Conservation (phyloP, 30 jellyfish, hydroid and myxozoan species). For the Aurelia sp. region DNA sequence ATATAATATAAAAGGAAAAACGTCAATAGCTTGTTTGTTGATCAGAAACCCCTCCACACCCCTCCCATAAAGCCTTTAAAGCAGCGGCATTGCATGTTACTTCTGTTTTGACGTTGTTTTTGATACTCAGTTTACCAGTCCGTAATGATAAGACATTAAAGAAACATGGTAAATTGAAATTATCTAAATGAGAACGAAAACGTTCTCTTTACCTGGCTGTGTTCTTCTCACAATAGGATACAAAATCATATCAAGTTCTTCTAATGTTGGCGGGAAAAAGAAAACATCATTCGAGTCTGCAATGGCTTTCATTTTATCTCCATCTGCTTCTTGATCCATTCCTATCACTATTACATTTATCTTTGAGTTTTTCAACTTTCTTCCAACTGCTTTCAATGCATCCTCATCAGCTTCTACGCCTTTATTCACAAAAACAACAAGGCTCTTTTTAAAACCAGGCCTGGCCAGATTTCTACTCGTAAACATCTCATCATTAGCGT, state of each 20-base stretch:
- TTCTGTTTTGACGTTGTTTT: too few species aligned
- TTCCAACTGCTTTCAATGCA: slow-evolving; percentile 47
- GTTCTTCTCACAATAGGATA: slow-evolving; percentile 70
- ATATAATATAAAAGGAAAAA: too few species aligned
- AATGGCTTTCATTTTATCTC: slow-evolving; percentile 1
- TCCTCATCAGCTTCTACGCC: slow-evolving; percentile 32
- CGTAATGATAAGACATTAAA: too few species aligned
- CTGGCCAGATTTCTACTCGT: slow-evolving; percentile 79
- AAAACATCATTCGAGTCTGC: slow-evolving; percentile 66
- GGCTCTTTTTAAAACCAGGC: slow-evolving; percentile 74
- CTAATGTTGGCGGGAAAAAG: slow-evolving; percentile 87
- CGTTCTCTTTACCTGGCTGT: slow-evolving; percentile 52
- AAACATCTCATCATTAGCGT: slow-evolving; percentile 60
- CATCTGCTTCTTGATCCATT: slow-evolving; percentile 47
- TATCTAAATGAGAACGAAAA: too few species aligned
- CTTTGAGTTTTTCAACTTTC: slow-evolving; percentile 44
- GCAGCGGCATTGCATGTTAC: too few species aligned
- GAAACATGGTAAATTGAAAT: too few species aligned
- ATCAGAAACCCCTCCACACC: too few species aligned
- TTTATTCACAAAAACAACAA: slow-evolving; percentile 82
- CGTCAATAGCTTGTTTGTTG: too few species aligned
- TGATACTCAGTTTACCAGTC: too few species aligned
- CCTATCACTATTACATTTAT: slow-evolving; percentile 73
- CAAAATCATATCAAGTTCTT: slow-evolving; percentile 57
- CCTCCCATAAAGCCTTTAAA: too few species aligned